A percentile compares a stretch with the other conserved stretches of the same genome.
Evolutionary conservation across 2,888 invertebrate species (phyloP).

Genomic region (Alloplasta piceator): DNA sequence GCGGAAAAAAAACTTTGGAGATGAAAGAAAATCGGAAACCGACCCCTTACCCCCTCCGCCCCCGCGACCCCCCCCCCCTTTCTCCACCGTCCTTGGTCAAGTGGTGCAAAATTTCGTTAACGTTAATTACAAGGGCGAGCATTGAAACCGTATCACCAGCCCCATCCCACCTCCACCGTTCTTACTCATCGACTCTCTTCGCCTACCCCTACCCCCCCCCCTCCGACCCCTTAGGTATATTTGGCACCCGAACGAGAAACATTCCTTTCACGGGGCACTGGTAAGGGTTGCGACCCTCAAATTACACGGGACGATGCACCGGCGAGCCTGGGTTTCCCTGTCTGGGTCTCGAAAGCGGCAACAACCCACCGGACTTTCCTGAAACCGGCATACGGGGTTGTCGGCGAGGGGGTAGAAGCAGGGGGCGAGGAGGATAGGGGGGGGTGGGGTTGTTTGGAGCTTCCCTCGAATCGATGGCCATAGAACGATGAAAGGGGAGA

Average conservation of each 20-base stretch:
- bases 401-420: background rate
- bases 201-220: too few species aligned
- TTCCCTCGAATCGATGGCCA: slow-evolving; percentile 53
- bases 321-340: slow-evolving; percentile 52
- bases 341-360: slow-evolving; percentile 54
- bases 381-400: background rate
- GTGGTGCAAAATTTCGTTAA: slow-evolving; percentile 35
- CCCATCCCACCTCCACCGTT: background rate
- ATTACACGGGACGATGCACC: slow-evolving; percentile 69
- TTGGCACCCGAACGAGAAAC: slow-evolving; percentile 5
- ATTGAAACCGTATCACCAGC: slow-evolving; percentile 37
- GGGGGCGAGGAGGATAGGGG: background rate
- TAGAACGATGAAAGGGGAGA: slow-evolving; percentile 51
- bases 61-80: background rate
- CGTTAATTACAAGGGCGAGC: slow-evolving; percentile 51
- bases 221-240: slow-evolving; percentile 6
- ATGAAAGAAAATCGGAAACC: slow-evolving; percentile 23
- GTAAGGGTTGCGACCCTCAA: slow-evolving; percentile 65
- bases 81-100: slow-evolving; percentile 17
- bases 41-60: background rate
- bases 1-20: background rate
- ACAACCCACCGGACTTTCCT: slow-evolving; percentile 23
- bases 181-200: too few species aligned
- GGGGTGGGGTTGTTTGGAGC: background rate
- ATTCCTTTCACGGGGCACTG: slow-evolving; percentile 36